Percentiles rank a stretch among this genome's conserved stretches.
Conservation (phyloP, 2,888 invertebrate genomes). For the Teleiodes luculella region DNA sequence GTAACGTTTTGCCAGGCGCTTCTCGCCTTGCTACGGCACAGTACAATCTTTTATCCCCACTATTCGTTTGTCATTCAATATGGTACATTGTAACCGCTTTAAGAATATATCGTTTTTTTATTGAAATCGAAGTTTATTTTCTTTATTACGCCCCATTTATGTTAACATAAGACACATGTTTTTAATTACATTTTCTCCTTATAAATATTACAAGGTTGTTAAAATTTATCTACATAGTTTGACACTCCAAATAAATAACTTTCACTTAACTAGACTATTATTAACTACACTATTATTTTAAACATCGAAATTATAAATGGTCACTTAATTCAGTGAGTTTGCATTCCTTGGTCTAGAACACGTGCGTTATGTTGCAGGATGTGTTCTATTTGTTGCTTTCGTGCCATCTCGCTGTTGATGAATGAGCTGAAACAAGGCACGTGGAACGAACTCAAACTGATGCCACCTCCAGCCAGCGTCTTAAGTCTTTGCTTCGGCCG, state of each 20-base stretch:
- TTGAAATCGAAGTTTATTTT: too few relatives aligned
- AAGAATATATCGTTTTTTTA: too few relatives aligned
- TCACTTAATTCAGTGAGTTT: background rate
- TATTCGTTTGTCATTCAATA: too few relatives aligned
- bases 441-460: constrained; percentile 64
- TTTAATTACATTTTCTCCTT: background rate
- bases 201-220: constrained; percentile 52
- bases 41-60: too few relatives aligned
- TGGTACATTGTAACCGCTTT: too few relatives aligned
- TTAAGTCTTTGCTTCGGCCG: constrained; percentile 47
- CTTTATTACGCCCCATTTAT: too few relatives aligned
- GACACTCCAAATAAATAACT: constrained; percentile 47
- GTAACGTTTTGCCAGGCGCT: too few relatives aligned
- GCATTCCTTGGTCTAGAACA: background rate
- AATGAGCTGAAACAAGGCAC: constrained; percentile 65
- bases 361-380: constrained; percentile 12
- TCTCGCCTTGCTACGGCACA: background rate
- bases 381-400: constrained; percentile 44
- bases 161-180: background rate
- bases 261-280: constrained; percentile 31
- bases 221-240: constrained; percentile 58
- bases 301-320: background rate
- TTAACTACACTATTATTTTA: background rate
- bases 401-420: constrained; percentile 51
- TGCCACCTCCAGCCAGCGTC: constrained; percentile 46